Percentiles rank a stretch among this genome's conserved stretches.
Evolutionary conservation across 2,797 vertebrate species (phyloP).

Genomic region (Microchirus variegatus): DNA sequence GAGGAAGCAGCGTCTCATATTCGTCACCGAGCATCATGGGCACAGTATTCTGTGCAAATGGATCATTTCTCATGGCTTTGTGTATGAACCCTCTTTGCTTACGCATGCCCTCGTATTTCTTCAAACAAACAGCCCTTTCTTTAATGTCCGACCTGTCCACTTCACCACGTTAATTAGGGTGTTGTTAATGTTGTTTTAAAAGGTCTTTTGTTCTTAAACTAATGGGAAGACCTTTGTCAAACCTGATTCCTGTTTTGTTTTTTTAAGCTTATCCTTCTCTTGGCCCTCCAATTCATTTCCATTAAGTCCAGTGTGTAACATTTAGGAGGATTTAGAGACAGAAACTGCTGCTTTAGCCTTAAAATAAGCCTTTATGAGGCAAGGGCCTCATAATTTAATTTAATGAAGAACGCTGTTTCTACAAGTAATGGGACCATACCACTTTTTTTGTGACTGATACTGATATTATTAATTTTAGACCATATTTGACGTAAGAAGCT

Average conservation of each 20-base stretch:
- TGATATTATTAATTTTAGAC: too few relatives aligned
- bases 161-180: constrained; percentile 37
- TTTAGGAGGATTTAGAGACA: too few relatives aligned
- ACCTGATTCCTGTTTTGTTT: constrained; percentile 15
- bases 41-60: constrained; percentile 15
- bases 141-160: constrained; percentile 19
- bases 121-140: constrained; percentile 6
- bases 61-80: constrained; percentile 14
- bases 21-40: constrained; percentile 6
- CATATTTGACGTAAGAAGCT: too few relatives aligned
- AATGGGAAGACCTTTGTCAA: constrained; percentile 39
- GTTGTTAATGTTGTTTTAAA: constrained; percentile 17
- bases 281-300: constrained; percentile 36
- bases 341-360: too few relatives aligned
- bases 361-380: too few relatives aligned
- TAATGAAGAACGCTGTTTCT: too few relatives aligned
- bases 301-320: constrained; percentile 13
- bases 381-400: too few relatives aligned
- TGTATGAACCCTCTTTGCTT: constrained; percentile 1
- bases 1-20: constrained; percentile 1
- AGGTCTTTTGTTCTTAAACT: constrained; percentile 23
- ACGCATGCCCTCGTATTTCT: constrained; percentile 19
- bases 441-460: too few relatives aligned
- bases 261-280: constrained; percentile 5
- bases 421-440: too few relatives aligned